Base-by-base conservation (phyloP, 2,113 vertebrate genomes). In the Glaucomys volans region DNA sequence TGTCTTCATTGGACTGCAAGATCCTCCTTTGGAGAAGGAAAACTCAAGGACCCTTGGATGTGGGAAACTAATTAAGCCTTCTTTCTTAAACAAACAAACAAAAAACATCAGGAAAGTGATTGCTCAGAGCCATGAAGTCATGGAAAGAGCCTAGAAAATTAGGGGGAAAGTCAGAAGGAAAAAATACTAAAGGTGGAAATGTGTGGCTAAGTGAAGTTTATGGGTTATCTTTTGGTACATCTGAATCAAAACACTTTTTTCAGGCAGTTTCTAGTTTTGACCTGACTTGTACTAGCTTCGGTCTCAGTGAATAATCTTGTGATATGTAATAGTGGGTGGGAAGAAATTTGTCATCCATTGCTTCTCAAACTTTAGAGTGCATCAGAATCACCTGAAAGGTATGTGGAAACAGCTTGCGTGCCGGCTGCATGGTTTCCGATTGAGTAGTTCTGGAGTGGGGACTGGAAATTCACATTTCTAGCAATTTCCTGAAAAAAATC, bases 91-190 rank as follows among this genome's bases (percentile, higher is more conserved):
- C 93, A 71, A 40, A 72, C 44, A 47, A 6, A 47, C 44, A 47
- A 4, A 47, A 71, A 40, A 72, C 47, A 86, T 35, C 42, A 64
- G 95, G 93, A 42, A 84, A 79, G 66, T 92, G 47, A 87, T 71
- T 95, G 26, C 28, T 42, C 37, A 95, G 93, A 80, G 62, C 32
- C 28, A 10, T 75, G 1, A 54, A 84, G 54, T 86, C 84, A 90
- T 82, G 66, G 83, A 71, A 95, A 94, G 62, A 62, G 52, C 91
- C 79, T 91, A 80, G 90, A 90, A 87, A 96, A 74, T 66, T 93
- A 71, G 40, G n/a, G 37, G 30, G 35, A 72, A 80, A 89, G 59
- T 35, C 81, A n/a, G 8, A 57, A 84, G 84, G 74, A 95, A 97
- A 54, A 37, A 86, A 57, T 35, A 13, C 32, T 92, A 24, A 62